Conservation (phyloP, 92 coral and sea anemone species). For the Phenganax stokvisi region DNA sequence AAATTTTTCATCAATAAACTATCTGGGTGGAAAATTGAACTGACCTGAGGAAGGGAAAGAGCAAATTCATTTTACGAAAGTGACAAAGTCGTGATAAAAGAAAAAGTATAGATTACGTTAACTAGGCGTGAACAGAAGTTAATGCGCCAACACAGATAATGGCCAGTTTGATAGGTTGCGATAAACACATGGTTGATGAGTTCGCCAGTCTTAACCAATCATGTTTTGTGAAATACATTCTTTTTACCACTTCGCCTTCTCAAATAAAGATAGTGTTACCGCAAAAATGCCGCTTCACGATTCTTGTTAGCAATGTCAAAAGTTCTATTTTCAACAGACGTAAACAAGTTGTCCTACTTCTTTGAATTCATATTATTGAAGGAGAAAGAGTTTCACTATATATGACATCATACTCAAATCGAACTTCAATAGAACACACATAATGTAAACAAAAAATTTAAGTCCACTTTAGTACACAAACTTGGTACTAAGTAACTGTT, state of each 20-base stretch:
- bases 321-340: not conserved
- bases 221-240: constrained; percentile 4
- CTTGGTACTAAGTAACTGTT: constrained; percentile 1
- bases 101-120: constrained; percentile 26
- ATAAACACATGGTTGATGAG: constrained; percentile 32
- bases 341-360: not conserved
- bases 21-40: not conserved
- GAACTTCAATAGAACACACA: no score
- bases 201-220: constrained; percentile 11
- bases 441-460: no score
- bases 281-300: not conserved
- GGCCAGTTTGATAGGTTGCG: constrained; percentile 9
- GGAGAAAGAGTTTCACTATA: no score
- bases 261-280: constrained; percentile 9
- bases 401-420: no score
- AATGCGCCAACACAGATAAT: constrained; percentile 4
- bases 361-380: no score
- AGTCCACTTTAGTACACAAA: not conserved
- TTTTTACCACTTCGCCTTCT: constrained; percentile 8
- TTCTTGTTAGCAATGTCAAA: constrained; percentile 39
- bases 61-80: not conserved
- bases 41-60: not conserved
- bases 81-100: not conserved
- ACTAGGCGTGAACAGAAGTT: constrained; percentile 23
- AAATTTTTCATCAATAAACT: not conserved